Percentiles rank a stretch among this genome's conserved stretches.
phyloP scores from a whole-genome alignment of 2,797 vertebrate species.

The Lagocephalus sceleratus region DNA sequence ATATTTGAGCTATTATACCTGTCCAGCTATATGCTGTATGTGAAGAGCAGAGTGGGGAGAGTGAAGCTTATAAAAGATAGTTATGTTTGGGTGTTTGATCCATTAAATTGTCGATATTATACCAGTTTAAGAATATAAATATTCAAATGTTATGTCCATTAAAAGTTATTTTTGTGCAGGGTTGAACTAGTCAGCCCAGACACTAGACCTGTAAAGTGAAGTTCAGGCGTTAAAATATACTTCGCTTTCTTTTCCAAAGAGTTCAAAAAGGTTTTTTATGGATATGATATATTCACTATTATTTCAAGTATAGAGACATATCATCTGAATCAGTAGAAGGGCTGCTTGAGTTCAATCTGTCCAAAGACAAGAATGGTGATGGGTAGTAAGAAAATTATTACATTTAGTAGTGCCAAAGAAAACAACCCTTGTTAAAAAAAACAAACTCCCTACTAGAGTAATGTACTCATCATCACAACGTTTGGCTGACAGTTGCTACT shows the following conservation, averaged over 20 bases:
- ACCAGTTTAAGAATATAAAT: constrained; percentile 2
- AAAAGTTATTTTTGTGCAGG: not conserved
- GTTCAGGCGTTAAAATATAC: constrained; percentile 3
- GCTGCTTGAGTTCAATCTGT: not conserved
- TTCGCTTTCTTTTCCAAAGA: not conserved
- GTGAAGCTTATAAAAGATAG: no score
- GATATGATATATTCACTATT: not conserved
- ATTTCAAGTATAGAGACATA: not conserved
- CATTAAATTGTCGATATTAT: not conserved
- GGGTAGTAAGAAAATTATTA: no score
- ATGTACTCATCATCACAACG: constrained; percentile 8
- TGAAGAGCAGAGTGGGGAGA: no score
- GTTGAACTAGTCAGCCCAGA: constrained; percentile 9
- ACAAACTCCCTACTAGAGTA: constrained; percentile 12
- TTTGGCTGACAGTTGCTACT: constrained; percentile 27
- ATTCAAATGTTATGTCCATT: constrained; percentile 5
- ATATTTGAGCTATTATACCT: no score
- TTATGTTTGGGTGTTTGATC: no score
- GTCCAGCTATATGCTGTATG: no score
- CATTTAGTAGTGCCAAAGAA: no score
- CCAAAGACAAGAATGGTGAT: not conserved
- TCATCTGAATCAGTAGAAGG: not conserved
- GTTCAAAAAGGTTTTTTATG: not conserved
- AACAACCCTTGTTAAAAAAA: not conserved
- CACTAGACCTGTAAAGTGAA: constrained; percentile 2